Conservation (phyloP, 2,888 invertebrate genomes). For the Nebria salina region DNA sequence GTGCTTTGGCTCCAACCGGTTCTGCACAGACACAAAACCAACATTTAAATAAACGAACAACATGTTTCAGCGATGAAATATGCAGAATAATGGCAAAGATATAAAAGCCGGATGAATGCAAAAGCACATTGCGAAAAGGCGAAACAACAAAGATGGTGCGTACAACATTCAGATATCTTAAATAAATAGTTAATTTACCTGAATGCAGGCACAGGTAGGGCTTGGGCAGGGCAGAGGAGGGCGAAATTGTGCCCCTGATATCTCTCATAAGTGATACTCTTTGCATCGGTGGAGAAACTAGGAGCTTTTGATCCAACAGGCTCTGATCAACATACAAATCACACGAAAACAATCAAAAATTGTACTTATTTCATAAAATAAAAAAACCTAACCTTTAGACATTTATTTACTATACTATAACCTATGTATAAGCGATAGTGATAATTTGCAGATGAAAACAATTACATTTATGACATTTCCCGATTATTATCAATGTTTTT, state of each 20-base stretch:
- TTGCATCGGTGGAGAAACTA: conserved; percentile 70
- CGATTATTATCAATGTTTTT: not conserved
- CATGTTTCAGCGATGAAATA: not conserved
- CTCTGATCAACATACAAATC: conserved; percentile 61
- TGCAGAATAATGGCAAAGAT: conserved; percentile 7
- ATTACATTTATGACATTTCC: not conserved
- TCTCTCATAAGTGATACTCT: conserved; percentile 71
- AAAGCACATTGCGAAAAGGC: not conserved
- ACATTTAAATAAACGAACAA: conserved; percentile 25
- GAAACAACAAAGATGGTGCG: not conserved
- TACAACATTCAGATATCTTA: not conserved
- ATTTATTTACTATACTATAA: not conserved
- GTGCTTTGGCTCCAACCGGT: conserved; percentile 73
- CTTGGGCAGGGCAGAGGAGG: conserved; percentile 77
- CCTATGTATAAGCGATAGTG: too few species aligned
- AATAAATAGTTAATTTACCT: conserved; percentile 11
- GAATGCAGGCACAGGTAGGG: conserved; percentile 69
- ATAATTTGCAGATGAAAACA: too few species aligned
- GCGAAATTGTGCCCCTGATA: conserved; percentile 68
- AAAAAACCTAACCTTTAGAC: not conserved
- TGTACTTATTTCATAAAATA: not conserved
- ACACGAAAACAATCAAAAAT: conserved; percentile 13
- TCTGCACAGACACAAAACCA: conserved; percentile 57
- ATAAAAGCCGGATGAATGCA: conserved; percentile 15
- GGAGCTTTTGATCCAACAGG: conserved; percentile 72